A percentile compares a stretch with the other conserved stretches of the same genome.
Evolutionary conservation across 2,113 vertebrate species (phyloP).

Genomic region (Lota lota): DNA sequence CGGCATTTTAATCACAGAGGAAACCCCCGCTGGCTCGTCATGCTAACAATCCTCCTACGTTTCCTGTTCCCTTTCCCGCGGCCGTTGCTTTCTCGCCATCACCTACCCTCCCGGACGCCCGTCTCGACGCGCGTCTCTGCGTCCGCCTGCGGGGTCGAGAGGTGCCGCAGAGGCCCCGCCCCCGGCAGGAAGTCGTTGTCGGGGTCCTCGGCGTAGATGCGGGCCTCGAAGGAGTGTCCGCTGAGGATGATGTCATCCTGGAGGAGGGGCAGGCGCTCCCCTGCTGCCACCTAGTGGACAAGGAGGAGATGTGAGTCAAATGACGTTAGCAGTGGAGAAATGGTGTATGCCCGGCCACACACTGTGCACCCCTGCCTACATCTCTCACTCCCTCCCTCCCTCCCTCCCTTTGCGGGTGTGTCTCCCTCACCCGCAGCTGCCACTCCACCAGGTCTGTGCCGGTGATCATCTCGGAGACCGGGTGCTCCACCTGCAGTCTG

Average conservation of each 20-base stretch:
- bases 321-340: too few relatives aligned
- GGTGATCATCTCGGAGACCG: conserved; percentile 96
- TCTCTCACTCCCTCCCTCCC: not conserved
- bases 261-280: conserved; percentile 87
- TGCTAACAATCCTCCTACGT: too few relatives aligned
- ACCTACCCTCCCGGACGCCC: conserved; percentile 89
- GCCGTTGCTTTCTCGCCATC: not conserved
- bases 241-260: conserved; percentile 86
- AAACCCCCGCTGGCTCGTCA: too few relatives aligned
- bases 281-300: conserved; percentile 85
- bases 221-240: conserved; percentile 94
- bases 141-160: conserved; percentile 84
- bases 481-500: conserved; percentile 95
- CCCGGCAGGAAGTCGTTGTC: conserved; percentile 90
- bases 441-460: conserved; percentile 97
- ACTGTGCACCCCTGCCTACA: too few relatives aligned
- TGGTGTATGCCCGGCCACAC: too few relatives aligned
- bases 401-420: not conserved
- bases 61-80: too few relatives aligned
- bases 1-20: too few relatives aligned
- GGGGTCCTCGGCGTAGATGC: conserved; percentile 96
- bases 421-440: conserved; percentile 86
- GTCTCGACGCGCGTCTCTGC: conserved; percentile 88
- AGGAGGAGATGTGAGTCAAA: not conserved
- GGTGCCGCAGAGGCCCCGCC: conserved; percentile 86